Evolutionary conservation across 2,888 invertebrate genomes (phyloP).

Genomic region (Euphydryas editha): DNA sequence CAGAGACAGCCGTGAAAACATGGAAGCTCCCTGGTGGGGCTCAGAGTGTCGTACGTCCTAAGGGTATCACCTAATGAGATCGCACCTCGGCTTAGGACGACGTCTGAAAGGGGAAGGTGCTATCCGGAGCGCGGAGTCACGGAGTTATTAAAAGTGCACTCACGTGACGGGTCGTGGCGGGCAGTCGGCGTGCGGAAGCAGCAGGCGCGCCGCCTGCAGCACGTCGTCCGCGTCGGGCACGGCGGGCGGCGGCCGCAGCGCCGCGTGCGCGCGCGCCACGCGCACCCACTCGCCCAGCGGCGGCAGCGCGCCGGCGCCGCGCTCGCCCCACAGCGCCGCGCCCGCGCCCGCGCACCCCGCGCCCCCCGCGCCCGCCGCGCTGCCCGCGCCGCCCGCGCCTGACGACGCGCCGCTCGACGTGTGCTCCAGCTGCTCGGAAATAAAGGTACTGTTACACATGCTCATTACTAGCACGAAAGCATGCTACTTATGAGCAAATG

Average conservation of each 20-base stretch:
- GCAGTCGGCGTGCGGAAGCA: slow-evolving; percentile 95
- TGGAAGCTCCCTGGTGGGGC: no score
- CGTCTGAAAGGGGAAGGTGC: no score
- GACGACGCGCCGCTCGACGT: no score
- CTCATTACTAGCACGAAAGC: no score
- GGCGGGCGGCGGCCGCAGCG: slow-evolving; percentile 89
- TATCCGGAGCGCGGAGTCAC: no score
- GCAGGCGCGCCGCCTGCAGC: slow-evolving; percentile 92
- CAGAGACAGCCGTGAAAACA: no score
- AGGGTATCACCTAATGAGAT: no score
- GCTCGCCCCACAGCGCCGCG: slow-evolving; percentile 89
- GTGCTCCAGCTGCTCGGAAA: slow-evolving; percentile 86
- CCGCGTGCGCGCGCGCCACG: slow-evolving; percentile 92
- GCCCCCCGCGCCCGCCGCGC: slow-evolving; percentile 47
- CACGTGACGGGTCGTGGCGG: slow-evolving; percentile 90
- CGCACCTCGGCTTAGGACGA: no score
- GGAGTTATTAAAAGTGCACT: no score
- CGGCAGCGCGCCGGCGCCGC: slow-evolving; percentile 94
- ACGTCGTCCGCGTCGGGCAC: slow-evolving; percentile 94
- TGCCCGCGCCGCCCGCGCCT: not conserved
- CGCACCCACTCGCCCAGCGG: slow-evolving; percentile 96
- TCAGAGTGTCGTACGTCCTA: no score
- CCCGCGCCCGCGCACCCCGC: slow-evolving; percentile 54
- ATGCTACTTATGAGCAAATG: no score
- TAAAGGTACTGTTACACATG: no score